Evolutionary conservation across 1,140 invertebrate genomes (phyloP).

Genomic region (Diorhabda sublineata): DNA sequence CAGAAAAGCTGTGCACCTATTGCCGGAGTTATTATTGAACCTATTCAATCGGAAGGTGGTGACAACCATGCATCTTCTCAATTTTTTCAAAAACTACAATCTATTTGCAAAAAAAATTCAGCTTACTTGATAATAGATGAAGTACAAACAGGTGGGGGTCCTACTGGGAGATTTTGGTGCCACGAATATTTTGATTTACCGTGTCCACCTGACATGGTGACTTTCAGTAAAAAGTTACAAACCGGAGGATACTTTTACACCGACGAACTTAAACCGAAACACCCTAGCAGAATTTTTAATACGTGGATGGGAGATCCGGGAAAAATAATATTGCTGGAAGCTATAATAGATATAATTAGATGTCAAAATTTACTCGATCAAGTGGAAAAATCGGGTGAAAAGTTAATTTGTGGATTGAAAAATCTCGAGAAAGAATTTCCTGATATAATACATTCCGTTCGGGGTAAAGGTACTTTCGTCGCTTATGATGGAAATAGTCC

Average conservation of each 20-base stretch:
- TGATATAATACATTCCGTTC: slow-evolving; percentile 67
- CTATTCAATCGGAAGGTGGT: slow-evolving; percentile 94
- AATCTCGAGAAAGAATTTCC: slow-evolving; percentile 71
- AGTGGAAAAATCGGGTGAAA: slow-evolving; percentile 70
- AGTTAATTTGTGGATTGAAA: slow-evolving; percentile 69
- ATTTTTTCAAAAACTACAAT: slow-evolving; percentile 83
- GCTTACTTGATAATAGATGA: slow-evolving; percentile 88
- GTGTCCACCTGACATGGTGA: slow-evolving; percentile 87
- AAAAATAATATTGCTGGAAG: slow-evolving; percentile 85
- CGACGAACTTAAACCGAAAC: slow-evolving; percentile 58
- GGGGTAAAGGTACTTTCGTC: slow-evolving; percentile 90
- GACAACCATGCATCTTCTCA: slow-evolving; percentile 90
- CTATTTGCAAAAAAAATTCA: slow-evolving; percentile 68
- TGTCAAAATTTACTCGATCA: slow-evolving; percentile 75
- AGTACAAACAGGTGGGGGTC: slow-evolving; percentile 95
- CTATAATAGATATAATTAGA: slow-evolving; percentile 79
- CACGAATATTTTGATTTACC: slow-evolving; percentile 91
- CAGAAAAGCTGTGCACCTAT: slow-evolving; percentile 45
- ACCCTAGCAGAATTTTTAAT: slow-evolving; percentile 93
- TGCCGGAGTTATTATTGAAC: slow-evolving; percentile 91
- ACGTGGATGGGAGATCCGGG: slow-evolving; percentile 99
- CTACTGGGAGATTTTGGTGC: slow-evolving; percentile 98
- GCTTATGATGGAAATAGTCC: slow-evolving; percentile 71
- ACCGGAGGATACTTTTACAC: slow-evolving; percentile 91
- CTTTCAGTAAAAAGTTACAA: slow-evolving; percentile 98